A percentile compares a stretch with the other conserved stretches of the same genome.
Conservation (phyloP, 2,888 invertebrate species). For the Oeneis ivallda region DNA sequence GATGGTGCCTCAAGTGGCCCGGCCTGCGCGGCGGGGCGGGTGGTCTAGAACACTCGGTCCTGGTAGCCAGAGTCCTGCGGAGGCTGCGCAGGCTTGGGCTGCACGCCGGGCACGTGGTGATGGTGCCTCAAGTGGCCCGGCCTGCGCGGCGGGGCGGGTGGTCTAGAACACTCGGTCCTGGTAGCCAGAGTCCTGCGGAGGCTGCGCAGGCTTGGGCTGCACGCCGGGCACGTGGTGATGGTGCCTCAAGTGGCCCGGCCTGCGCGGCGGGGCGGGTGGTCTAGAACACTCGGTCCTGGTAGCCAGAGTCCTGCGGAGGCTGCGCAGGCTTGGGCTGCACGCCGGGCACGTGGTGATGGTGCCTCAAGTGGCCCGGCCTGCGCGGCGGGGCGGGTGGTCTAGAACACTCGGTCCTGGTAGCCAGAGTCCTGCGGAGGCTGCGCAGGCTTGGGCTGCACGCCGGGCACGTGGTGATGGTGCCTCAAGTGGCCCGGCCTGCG, state of each 20-base stretch:
- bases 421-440: slow-evolving; percentile 88
- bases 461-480: slow-evolving; percentile 84
- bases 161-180: no score
- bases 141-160: no score
- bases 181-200: no score
- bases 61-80: no score
- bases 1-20: no score
- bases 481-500: slow-evolving; percentile 87
- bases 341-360: slow-evolving; percentile 84
- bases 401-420: slow-evolving; percentile 93
- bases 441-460: slow-evolving; percentile 64
- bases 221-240: no score
- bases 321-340: slow-evolving; percentile 65
- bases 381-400: slow-evolving; percentile 80
- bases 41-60: no score
- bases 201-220: no score
- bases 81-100: no score
- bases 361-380: slow-evolving; percentile 87
- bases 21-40: no score
- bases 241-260: slow-evolving; percentile 86
- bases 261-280: slow-evolving; percentile 83
- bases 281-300: slow-evolving; percentile 92
- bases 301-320: slow-evolving; percentile 89
- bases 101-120: no score
- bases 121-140: no score